These are phyloP conservation scores for Parotocinclus haroldoi DNA, from an alignment of 2,797 vertebrate genomes.

Conservation along the genomic window DNA sequence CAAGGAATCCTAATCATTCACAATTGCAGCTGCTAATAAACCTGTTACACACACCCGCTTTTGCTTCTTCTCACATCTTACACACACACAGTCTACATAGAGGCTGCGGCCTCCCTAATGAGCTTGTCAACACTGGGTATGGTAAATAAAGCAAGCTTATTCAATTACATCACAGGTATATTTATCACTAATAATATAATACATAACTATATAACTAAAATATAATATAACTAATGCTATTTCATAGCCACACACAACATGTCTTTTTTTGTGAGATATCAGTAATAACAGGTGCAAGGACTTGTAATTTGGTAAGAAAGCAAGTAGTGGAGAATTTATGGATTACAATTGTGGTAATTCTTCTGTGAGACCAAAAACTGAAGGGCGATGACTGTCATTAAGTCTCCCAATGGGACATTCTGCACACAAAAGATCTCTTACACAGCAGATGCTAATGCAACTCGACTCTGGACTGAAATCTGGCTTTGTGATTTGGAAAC, in stretches of 20 bases:
- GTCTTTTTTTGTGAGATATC: too few species aligned
- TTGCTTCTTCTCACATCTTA: neutral
- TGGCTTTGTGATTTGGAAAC: conserved; percentile 25
- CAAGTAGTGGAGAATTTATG: conserved; percentile 40
- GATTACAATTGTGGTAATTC: conserved; percentile 47
- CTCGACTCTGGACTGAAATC: conserved; percentile 21
- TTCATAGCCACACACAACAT: too few species aligned
- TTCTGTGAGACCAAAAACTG: conserved; percentile 32
- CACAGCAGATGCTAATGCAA: conserved; percentile 33
- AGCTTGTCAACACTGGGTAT: conserved; percentile 60
- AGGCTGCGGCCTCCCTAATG: conserved; percentile 58
- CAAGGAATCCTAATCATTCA: conserved; percentile 20
- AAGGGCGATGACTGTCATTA: conserved; percentile 36
- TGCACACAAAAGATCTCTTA: conserved; percentile 20
- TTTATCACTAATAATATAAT: too few species aligned
- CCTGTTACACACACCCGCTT: conserved; percentile 26
- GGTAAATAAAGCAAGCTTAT: conserved; percentile 55
- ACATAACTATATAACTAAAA: too few species aligned
- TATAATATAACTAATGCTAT: too few species aligned
- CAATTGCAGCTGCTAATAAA: conserved; percentile 36
- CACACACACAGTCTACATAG: conserved; percentile 49
- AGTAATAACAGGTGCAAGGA: neutral
- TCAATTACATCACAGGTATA: conserved; percentile 11
- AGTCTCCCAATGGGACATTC: conserved; percentile 31
- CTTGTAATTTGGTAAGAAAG: conserved; percentile 23